These are phyloP conservation scores for Notospermus geniculatus DNA, from an alignment of 1,140 invertebrate genomes.

Conservation along the genomic window DNA sequence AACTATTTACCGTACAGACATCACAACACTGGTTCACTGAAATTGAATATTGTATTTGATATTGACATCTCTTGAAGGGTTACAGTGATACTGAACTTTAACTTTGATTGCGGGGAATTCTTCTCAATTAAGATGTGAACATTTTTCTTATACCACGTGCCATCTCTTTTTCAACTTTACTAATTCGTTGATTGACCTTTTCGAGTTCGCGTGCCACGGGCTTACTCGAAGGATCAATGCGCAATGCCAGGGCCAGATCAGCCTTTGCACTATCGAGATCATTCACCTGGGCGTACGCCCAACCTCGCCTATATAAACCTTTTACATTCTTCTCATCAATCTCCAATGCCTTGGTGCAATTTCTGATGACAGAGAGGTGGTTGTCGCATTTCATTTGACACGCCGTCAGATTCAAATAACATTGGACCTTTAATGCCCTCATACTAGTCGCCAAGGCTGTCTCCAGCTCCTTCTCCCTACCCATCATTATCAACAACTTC, in stretches of 20 bases:
- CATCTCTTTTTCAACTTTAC: too few species aligned
- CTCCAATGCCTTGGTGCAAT: conserved; percentile 63
- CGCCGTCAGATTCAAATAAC: conserved; percentile 41
- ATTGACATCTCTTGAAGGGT: too few species aligned
- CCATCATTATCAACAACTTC: conserved; percentile 30
- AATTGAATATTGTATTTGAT: too few species aligned
- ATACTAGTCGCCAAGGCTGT: conserved; percentile 13
- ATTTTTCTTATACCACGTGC: too few species aligned
- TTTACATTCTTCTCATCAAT: conserved; percentile 66
- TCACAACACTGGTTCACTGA: too few species aligned
- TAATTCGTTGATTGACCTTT: conserved; percentile 1
- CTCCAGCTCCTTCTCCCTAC: conserved; percentile 15
- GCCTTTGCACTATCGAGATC: conserved; percentile 30
- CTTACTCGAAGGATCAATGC: conserved; percentile 36
- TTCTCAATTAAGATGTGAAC: too few species aligned
- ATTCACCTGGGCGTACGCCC: conserved; percentile 31
- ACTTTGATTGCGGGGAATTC: too few species aligned
- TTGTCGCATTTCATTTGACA: conserved; percentile 64
- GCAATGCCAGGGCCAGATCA: conserved; percentile 31
- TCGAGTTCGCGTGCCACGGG: conserved; percentile 13
- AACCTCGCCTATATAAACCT: conserved; percentile 42
- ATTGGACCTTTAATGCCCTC: conserved; percentile 25
- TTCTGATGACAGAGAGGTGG: conserved; percentile 62
- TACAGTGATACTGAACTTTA: too few species aligned
- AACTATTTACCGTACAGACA: too few species aligned